phyloP scores from a whole-genome alignment of 1,140 invertebrate genomes.

The Phenacoccus solenopsis region DNA sequence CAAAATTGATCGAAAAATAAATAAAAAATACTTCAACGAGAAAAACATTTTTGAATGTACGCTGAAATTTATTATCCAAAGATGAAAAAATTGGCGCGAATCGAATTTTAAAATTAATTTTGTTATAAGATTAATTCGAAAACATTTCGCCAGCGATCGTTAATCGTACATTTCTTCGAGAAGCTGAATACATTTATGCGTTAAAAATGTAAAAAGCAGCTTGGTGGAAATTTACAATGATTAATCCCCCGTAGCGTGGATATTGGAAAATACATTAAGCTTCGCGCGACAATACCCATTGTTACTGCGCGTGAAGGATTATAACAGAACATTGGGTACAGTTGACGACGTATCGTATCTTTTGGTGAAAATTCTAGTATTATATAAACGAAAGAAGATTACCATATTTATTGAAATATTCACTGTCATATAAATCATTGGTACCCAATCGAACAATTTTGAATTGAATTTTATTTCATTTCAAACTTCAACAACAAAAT shows the following conservation, averaged over 20 bases:
- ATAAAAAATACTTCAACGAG: too few relatives aligned
- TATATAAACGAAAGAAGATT: slow-evolving; percentile 17
- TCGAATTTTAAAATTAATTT: too few relatives aligned
- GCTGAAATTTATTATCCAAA: too few relatives aligned
- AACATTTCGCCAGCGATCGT: not conserved
- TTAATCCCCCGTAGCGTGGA: slow-evolving; percentile 11
- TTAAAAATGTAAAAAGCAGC: slow-evolving; percentile 3
- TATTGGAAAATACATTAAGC: slow-evolving; percentile 17
- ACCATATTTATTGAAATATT: slow-evolving; percentile 18
- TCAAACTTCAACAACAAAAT: not conserved
- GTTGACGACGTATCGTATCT: slow-evolving; percentile 15
- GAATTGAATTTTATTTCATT: slow-evolving; percentile 14
- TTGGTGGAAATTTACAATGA: slow-evolving; percentile 5
- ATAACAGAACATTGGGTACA: slow-evolving; percentile 1
- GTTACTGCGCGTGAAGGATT: slow-evolving; percentile 14
- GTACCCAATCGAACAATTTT: slow-evolving; percentile 15
- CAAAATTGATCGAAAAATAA: too few relatives aligned
- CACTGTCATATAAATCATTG: slow-evolving; percentile 15
- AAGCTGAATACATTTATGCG: not conserved
- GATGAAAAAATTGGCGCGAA: too few relatives aligned
- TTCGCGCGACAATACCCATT: slow-evolving; percentile 10
- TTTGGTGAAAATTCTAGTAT: slow-evolving; percentile 13
- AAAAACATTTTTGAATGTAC: too few relatives aligned
- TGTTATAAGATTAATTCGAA: not conserved
- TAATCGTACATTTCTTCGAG: slow-evolving; percentile 1